Evolutionary conservation across 2,113 vertebrate genomes (phyloP).

Genomic region (Lophotis ruficrista): DNA sequence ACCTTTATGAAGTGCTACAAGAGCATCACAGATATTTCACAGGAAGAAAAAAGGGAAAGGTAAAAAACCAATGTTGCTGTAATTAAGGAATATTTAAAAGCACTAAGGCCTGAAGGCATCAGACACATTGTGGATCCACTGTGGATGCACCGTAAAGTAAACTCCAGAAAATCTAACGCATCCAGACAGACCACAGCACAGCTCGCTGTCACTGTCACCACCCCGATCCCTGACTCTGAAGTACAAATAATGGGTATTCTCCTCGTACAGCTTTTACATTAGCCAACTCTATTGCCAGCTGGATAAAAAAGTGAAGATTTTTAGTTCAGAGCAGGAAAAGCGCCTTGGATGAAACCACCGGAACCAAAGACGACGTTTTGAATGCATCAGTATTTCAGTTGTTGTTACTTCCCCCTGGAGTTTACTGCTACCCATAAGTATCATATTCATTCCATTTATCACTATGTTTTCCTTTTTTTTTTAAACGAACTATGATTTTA

Average conservation of each 20-base stretch:
- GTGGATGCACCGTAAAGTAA: accelerated
- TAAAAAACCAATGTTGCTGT: background rate
- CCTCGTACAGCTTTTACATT: background rate
- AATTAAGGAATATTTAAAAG: background rate
- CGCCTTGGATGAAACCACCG: accelerated
- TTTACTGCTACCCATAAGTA: background rate
- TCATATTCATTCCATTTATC: background rate
- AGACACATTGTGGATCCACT: background rate
- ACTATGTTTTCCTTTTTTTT: background rate
- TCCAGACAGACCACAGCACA: background rate
- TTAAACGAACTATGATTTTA: background rate
- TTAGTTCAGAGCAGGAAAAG: background rate
- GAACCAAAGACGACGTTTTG: background rate
- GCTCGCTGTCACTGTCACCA: background rate
- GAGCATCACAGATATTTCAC: background rate
- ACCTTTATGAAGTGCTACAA: background rate
- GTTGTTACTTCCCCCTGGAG: background rate
- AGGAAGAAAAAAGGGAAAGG: background rate
- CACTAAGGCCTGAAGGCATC: background rate
- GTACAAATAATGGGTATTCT: background rate
- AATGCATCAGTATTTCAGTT: background rate
- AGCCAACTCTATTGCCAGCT: background rate
- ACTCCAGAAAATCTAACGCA: background rate
- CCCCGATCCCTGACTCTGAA: background rate
- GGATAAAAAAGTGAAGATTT: background rate